phyloP scores from a whole-genome alignment of 2,888 invertebrate species.

The Aphidoletes aphidimyza region DNA sequence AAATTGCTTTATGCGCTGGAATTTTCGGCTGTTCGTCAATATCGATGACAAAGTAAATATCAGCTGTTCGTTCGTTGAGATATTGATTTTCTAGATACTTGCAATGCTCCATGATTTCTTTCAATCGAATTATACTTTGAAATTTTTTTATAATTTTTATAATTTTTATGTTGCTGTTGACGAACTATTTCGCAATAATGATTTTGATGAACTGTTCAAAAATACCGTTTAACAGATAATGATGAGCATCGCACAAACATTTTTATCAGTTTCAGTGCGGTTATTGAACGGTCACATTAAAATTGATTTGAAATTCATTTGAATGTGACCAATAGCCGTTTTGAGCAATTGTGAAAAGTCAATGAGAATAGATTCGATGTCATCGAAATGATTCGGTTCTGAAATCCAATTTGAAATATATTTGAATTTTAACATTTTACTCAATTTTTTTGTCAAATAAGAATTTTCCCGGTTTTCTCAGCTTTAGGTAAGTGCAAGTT shows the following conservation, averaged over 20 bases:
- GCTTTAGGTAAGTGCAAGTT: too few species aligned
- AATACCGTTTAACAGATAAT: constrained; percentile 25
- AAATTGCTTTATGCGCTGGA: not conserved
- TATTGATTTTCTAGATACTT: not conserved
- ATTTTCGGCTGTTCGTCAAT: not conserved
- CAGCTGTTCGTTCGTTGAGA: not conserved
- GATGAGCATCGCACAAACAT: not conserved
- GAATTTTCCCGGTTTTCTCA: too few species aligned
- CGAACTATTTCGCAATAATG: not conserved
- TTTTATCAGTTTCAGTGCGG: not conserved
- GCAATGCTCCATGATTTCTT: not conserved
- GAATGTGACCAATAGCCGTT: too few species aligned
- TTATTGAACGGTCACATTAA: not conserved
- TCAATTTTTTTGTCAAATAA: too few species aligned
- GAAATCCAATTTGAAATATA: not conserved
- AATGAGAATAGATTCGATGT: too few species aligned
- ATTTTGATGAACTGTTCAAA: not conserved
- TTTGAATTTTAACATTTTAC: too few species aligned
- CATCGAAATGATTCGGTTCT: not conserved
- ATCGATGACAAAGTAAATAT: not conserved
- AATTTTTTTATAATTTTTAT: not conserved
- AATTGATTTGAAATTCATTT: not conserved
- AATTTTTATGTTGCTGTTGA: not conserved
- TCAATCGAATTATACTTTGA: not conserved
- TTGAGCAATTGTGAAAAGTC: too few species aligned